Base-by-base conservation (phyloP, 1,140 invertebrate genomes). In the Theocolax elegans region DNA sequence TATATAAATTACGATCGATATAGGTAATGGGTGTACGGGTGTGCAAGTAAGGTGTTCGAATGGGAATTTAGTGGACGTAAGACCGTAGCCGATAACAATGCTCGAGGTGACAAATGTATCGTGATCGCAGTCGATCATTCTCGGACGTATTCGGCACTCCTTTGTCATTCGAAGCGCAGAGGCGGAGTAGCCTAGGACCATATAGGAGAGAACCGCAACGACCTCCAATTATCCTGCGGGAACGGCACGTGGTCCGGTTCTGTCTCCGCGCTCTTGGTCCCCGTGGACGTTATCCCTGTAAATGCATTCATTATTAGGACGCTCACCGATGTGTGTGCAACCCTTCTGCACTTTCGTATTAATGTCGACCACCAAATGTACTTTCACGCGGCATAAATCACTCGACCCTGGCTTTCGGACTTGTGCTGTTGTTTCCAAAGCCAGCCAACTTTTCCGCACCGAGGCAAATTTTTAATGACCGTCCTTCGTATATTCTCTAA, bases 181-280 rank as follows among this genome's bases (percentile, higher is more conserved):
- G 42, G n/a, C 27, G 10, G 4, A 44, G 3, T 9, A 15, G n/a
- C 15, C n/a, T 13, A 44, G n/a, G 12, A 15, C 7, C 15, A 44
- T 15, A 15, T 17, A 44, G 42, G n/a, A 42, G 38, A 19, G 63
- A 67, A 80, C 76, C 77, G 62, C 79, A 80, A 59, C 74, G 74
- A 78, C 73, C 75, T 78, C 75, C 77, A 78, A 80, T 77, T 81
- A 79, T 78, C 76, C 74, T 77, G 73, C 31, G 79, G 77, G 63
- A 60, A 15, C 78, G 74, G 74, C 78, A 75, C 76, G 76, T 78
- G 73, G 76, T 67, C 29, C 40, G 69, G 65, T 53, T 70, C 72
- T 71, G 72, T 62, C 75, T 46, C 68, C 73, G 56, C 29, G 46
- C 44, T 53, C 19, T 15, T 29, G 29, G 60, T 78, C 77, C 72